Conservation (phyloP, 92 coral and sea anemone genomes). For the Phenganax marumi region DNA sequence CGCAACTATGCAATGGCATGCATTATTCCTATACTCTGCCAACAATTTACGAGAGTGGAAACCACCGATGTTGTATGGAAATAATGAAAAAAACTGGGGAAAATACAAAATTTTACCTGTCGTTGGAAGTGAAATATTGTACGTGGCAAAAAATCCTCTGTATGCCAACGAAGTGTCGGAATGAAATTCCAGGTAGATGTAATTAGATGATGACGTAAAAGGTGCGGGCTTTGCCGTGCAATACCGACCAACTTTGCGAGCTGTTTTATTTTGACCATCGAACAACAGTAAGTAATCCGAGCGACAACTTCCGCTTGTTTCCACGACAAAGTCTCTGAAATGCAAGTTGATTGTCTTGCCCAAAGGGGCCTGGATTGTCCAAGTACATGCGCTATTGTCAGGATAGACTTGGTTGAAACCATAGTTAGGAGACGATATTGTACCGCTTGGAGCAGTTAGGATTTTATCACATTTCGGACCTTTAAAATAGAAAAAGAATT, state of each 20-base stretch:
- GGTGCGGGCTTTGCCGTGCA: constrained; percentile 67
- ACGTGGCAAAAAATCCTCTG: constrained; percentile 72
- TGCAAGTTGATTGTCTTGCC: constrained; percentile 61
- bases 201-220: constrained; percentile 56
- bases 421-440: constrained; percentile 68
- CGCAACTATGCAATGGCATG: too few relatives aligned
- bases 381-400: constrained; percentile 58
- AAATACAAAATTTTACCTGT: constrained; percentile 36
- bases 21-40: too few relatives aligned
- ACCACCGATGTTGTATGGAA: too few relatives aligned
- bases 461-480: not conserved
- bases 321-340: constrained; percentile 63
- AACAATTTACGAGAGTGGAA: too few relatives aligned
- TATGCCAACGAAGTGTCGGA: constrained; percentile 61
- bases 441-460: constrained; percentile 50
- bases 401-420: constrained; percentile 57
- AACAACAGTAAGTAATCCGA: constrained; percentile 63
- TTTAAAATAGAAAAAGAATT: not conserved
- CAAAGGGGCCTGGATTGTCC: constrained; percentile 70
- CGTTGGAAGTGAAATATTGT: constrained; percentile 30
- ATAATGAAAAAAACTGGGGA: too few relatives aligned
- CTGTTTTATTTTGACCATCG: constrained; percentile 64
- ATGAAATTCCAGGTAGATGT: constrained; percentile 57
- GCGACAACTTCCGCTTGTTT: constrained; percentile 53
- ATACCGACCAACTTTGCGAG: constrained; percentile 65